A percentile compares a stretch with the other conserved stretches of the same genome.
Conservation (phyloP, 2,113 vertebrate genomes). For the Zosterops lateralis region DNA sequence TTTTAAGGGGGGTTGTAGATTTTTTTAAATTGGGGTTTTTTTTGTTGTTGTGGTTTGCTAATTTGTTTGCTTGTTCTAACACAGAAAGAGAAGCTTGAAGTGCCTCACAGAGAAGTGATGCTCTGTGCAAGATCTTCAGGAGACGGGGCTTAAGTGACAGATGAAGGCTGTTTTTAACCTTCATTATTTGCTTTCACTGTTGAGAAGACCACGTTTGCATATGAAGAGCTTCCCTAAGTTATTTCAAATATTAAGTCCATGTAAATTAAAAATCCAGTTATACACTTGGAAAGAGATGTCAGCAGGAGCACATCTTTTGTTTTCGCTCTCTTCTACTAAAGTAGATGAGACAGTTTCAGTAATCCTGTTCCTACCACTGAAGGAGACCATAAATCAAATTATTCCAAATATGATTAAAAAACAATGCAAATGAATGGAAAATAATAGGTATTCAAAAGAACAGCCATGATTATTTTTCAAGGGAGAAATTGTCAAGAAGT, state of each 20-base stretch:
- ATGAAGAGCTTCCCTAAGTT: background rate
- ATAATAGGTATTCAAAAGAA: constrained; percentile 55
- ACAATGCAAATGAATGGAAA: constrained; percentile 27
- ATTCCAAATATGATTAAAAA: constrained; percentile 37
- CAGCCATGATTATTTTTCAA: constrained; percentile 39
- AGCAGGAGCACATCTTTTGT: background rate
- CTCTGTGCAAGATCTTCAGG: background rate
- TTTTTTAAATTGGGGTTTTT: background rate
- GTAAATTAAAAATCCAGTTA: constrained; percentile 34
- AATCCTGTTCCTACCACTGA: background rate
- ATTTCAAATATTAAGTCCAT: constrained; percentile 6
- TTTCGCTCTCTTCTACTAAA: background rate
- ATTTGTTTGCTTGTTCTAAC: background rate
- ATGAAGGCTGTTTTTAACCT: background rate
- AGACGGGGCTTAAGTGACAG: background rate
- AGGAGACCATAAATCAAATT: constrained; percentile 54
- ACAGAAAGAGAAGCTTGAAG: background rate
- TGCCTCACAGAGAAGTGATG: background rate
- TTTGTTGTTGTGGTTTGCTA: background rate
- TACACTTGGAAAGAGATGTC: background rate
- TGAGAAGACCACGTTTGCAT: constrained; percentile 37
- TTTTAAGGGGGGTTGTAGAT: background rate
- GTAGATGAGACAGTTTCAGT: constrained; percentile 8
- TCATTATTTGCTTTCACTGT: background rate
- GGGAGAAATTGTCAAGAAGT: constrained; percentile 40